Evolutionary conservation across 1,140 invertebrate species (phyloP).

Genomic region (Drosophila ananassae): DNA sequence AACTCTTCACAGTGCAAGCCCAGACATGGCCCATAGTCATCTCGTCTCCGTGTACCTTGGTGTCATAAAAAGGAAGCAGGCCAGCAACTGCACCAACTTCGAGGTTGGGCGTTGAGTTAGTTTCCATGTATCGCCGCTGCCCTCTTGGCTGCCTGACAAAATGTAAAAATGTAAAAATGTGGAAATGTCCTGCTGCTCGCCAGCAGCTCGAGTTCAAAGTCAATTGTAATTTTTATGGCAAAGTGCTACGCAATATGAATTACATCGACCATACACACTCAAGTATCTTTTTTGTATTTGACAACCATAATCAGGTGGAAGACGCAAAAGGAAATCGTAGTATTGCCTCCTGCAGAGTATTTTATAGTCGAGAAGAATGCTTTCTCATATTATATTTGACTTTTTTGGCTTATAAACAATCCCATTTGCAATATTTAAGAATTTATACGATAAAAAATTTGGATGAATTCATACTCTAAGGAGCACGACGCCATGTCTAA

Average conservation of each 20-base stretch:
- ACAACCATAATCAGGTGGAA: constrained; percentile 8
- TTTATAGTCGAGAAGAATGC: not conserved
- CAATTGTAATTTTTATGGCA: constrained; percentile 78
- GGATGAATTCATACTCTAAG: no score
- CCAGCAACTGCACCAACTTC: constrained; percentile 49
- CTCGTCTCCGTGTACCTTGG: constrained; percentile 69
- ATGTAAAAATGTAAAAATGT: constrained; percentile 57
- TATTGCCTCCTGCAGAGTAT: constrained; percentile 16
- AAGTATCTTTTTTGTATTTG: not conserved
- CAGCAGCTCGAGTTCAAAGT: constrained; percentile 68
- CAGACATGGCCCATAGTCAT: constrained; percentile 29
- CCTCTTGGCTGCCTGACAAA: constrained; percentile 75
- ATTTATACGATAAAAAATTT: constrained; percentile 39
- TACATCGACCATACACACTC: constrained; percentile 45
- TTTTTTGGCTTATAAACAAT: constrained; percentile 50
- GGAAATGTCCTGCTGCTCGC: constrained; percentile 69
- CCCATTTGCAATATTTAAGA: constrained; percentile 36
- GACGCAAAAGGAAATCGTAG: not conserved
- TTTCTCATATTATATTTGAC: constrained; percentile 18
- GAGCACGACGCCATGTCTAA: constrained; percentile 27
- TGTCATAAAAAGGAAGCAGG: constrained; percentile 74
- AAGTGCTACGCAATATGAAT: constrained; percentile 72
- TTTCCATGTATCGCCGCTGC: constrained; percentile 63
- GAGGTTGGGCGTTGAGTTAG: constrained; percentile 47
- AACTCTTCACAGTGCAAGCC: not conserved